Evolutionary conservation across 2,888 invertebrate species (phyloP).

Genomic region (Hirtodrosophila trivittata): DNA sequence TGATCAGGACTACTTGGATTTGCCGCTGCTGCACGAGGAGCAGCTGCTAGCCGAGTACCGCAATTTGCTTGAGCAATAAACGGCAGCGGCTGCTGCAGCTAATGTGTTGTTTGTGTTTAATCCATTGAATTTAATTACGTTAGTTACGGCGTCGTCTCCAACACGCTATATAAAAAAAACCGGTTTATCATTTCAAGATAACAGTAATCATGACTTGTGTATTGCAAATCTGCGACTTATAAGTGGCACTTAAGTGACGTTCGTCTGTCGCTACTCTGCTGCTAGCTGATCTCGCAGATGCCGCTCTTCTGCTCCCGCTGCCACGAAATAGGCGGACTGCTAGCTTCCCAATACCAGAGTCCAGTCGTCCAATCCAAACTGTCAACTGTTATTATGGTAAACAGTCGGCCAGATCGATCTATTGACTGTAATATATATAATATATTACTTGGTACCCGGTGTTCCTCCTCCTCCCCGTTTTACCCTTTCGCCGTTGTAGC

Average conservation of each 20-base stretch:
- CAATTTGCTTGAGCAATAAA: constrained; percentile 85
- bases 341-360: background rate
- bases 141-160: constrained; percentile 12
- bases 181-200: constrained; percentile 47
- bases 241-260: constrained; percentile 58
- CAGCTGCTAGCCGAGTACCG: constrained; percentile 88
- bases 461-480: too few species aligned
- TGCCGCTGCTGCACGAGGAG: constrained; percentile 88
- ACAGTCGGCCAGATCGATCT: constrained; percentile 2
- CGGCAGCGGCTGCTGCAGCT: background rate
- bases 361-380: constrained; percentile 3
- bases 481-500: background rate
- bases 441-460: too few species aligned
- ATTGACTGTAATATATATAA: background rate
- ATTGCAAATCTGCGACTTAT: constrained; percentile 57
- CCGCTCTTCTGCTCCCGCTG: too few species aligned
- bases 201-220: constrained; percentile 62
- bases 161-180: constrained; percentile 48
- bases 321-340: too few species aligned
- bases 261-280: constrained; percentile 2
- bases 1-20: constrained; percentile 90
- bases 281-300: too few species aligned
- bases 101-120: constrained; percentile 14
- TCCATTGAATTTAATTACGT: constrained; percentile 32
- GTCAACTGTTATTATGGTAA: constrained; percentile 15